Base-by-base conservation (phyloP, 2,113 vertebrate species). In the Archilochus colubris region DNA sequence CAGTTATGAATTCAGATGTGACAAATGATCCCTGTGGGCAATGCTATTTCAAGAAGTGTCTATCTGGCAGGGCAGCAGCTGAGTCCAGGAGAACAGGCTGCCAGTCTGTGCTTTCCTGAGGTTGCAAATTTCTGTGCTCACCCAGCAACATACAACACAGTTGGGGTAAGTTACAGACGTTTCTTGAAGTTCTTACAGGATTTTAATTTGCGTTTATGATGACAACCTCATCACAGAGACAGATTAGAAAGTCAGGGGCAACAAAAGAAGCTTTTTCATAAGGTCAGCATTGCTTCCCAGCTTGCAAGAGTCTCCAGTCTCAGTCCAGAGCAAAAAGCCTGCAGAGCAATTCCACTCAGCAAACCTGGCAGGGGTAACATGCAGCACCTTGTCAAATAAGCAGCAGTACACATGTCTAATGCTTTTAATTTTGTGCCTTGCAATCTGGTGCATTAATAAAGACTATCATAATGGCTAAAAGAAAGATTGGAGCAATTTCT, bases 31-130 rank as follows among this genome's bases (percentile, higher is more conserved):
- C 88, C 94, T 54, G 18, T 23, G 78, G 89, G 95, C 92, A 89
- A 57, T 12, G 50, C 81, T 86, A 53, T 91, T 94, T 90, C 86
- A 33, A 67, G 62, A 82, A 83, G 24, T 5, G 12, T 61, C 87
- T 88, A 91, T 82, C 94, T 94, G 74, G 83, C 92, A 86, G 69
- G 40, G 64, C 24, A 94, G 76, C 69, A 83, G 89, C 74, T 18
- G 23, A 55, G 73, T 31, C 67, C 30, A 2, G 70, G 68, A 82
- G 36, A 4, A 0, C 19, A 44, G 87, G 78, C 64, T 27, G 59
- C 63, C 84, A 70, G 57, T 2, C 64, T 59, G 66, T 48, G 59
- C 83, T 69, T 43, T 73, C 89, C 86, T 76, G 9, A 73, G 64
- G 57, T 6, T 89, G 78, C 53, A 18, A 18, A 40, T 62, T 62